phyloP scores from a whole-genome alignment of 2,888 invertebrate genomes.

The Monoplex corrugatus region DNA sequence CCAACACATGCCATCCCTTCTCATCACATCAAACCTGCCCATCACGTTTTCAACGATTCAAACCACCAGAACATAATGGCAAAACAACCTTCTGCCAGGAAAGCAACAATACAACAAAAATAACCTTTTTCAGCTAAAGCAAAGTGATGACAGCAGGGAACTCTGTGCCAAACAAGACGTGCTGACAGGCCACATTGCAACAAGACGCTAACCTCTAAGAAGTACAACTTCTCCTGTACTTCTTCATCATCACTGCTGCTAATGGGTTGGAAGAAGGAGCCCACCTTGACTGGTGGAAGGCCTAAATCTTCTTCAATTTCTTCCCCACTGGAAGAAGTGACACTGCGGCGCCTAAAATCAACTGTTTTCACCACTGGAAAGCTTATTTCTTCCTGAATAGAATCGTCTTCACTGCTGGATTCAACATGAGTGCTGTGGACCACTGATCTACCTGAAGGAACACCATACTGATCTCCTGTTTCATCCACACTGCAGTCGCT shows the following conservation, averaged over 20 bases:
- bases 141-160: not conserved
- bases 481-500: not conserved
- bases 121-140: not conserved
- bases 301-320: constrained; percentile 21
- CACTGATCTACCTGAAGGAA: not conserved
- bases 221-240: constrained; percentile 15
- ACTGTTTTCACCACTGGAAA: not conserved
- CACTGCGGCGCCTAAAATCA: not conserved
- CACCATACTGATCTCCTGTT: no score
- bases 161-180: not conserved
- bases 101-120: not conserved
- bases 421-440: not conserved
- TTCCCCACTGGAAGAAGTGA: constrained; percentile 5
- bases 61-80: not conserved
- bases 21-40: not conserved
- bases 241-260: not conserved
- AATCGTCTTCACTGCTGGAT: not conserved
- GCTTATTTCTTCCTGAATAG: constrained; percentile 1
- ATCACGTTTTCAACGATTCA: not conserved
- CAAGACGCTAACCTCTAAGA: not conserved
- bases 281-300: constrained; percentile 23
- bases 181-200: not conserved
- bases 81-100: not conserved
- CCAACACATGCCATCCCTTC: not conserved
- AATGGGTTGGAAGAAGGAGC: not conserved